phyloP scores from a whole-genome alignment of 2,113 vertebrate genomes.

The Albula goreensis region DNA sequence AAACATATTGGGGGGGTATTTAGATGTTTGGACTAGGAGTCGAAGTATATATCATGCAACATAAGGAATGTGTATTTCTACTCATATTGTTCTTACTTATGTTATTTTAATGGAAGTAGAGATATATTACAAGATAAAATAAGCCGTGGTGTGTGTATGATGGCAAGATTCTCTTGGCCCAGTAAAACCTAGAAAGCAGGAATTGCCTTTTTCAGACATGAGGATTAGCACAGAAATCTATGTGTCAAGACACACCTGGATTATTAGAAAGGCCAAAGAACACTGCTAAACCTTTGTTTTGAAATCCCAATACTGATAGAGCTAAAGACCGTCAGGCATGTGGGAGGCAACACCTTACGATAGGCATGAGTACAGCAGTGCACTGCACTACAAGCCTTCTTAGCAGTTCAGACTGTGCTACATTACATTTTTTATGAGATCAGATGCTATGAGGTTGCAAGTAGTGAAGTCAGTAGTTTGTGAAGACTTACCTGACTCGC shows the following conservation, averaged over 20 bases:
- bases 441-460: not conserved
- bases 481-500: too few relatives aligned
- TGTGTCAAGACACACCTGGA: not conserved
- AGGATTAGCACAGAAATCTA: not conserved
- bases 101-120: not conserved
- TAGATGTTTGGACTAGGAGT: too few relatives aligned
- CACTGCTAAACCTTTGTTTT: not conserved
- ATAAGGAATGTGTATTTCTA: too few relatives aligned
- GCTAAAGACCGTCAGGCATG: not conserved
- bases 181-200: not conserved
- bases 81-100: not conserved
- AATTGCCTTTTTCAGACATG: not conserved
- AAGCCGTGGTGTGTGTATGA: not conserved
- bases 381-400: not conserved
- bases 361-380: not conserved
- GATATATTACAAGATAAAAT: not conserved
- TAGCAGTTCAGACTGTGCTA: not conserved
- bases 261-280: not conserved
- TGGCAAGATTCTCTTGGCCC: not conserved
- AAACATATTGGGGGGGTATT: too few relatives aligned
- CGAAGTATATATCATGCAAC: too few relatives aligned
- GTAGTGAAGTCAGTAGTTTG: not conserved
- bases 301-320: not conserved
- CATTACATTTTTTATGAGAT: not conserved
- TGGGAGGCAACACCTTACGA: not conserved